These are phyloP conservation scores for Nowickia ferox DNA, from an alignment of 2,888 invertebrate genomes.

Conservation along the genomic window DNA sequence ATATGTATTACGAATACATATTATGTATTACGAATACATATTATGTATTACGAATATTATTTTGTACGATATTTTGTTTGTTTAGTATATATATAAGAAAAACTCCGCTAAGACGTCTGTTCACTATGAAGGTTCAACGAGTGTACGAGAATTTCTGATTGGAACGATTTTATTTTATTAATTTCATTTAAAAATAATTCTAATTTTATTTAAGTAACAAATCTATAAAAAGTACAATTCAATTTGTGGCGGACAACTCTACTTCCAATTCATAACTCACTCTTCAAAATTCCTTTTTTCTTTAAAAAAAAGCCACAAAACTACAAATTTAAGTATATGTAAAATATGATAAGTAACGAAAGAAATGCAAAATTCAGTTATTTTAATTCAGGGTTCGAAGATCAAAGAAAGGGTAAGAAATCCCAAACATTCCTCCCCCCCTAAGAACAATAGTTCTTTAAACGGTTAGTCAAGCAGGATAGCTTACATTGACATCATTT, in stretches of 20 bases:
- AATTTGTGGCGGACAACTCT: no score
- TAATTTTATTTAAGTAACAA: not conserved
- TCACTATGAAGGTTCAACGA: no score
- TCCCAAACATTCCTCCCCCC: slow-evolving; percentile 36
- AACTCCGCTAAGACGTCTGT: no score
- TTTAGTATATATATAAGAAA: no score
- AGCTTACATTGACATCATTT: no score
- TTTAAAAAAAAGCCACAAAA: not conserved
- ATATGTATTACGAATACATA: no score
- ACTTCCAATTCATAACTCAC: no score
- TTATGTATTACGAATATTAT: no score
- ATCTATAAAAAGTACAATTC: not conserved
- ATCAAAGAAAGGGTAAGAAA: not conserved
- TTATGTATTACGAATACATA: no score
- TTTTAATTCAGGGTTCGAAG: not conserved
- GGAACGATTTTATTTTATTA: not conserved
- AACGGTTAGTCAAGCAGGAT: not conserved
- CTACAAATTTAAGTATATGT: not conserved
- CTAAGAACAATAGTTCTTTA: slow-evolving; percentile 42
- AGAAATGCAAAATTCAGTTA: not conserved
- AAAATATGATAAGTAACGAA: not conserved
- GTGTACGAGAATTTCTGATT: slow-evolving; percentile 6
- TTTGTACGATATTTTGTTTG: no score
- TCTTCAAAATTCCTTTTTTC: not conserved
- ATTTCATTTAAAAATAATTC: not conserved